phyloP scores from a whole-genome alignment of 2,888 invertebrate genomes.

The Tenthredo mesomela region DNA sequence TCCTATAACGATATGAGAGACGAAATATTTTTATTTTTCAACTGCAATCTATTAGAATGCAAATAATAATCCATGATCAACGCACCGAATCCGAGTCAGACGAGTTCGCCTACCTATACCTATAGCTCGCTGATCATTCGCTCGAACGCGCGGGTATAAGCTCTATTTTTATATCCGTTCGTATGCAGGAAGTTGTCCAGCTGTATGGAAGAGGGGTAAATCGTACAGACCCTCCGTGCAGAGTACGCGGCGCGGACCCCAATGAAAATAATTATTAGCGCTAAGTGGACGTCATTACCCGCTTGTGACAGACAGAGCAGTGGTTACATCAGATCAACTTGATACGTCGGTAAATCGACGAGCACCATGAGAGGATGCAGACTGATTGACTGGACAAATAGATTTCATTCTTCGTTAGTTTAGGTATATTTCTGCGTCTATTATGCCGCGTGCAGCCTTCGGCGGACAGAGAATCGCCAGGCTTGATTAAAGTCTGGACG shows the following conservation, averaged over 20 bases:
- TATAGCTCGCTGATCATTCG: not conserved
- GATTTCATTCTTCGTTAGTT: slow-evolving; percentile 70
- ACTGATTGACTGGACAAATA: slow-evolving; percentile 68
- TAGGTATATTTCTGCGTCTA: slow-evolving; percentile 5
- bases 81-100: not conserved
- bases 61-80: not conserved
- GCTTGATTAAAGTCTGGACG: not conserved
- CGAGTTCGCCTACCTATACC: not conserved
- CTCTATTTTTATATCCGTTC: slow-evolving; percentile 77
- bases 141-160: slow-evolving; percentile 60
- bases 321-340: slow-evolving; percentile 52
- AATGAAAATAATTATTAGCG: slow-evolving; percentile 78
- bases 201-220: slow-evolving; percentile 22
- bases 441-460: not conserved
- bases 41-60: not conserved
- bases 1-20: not conserved
- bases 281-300: slow-evolving; percentile 76
- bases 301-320: slow-evolving; percentile 52
- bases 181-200: slow-evolving; percentile 74
- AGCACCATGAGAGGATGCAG: slow-evolving; percentile 42
- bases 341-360: slow-evolving; percentile 49
- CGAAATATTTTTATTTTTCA: not conserved
- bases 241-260: slow-evolving; percentile 59
- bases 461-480: not conserved
- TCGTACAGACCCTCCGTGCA: slow-evolving; percentile 65